Conservation (phyloP, 1,140 invertebrate species). For the Spodoptera frugiperda region DNA sequence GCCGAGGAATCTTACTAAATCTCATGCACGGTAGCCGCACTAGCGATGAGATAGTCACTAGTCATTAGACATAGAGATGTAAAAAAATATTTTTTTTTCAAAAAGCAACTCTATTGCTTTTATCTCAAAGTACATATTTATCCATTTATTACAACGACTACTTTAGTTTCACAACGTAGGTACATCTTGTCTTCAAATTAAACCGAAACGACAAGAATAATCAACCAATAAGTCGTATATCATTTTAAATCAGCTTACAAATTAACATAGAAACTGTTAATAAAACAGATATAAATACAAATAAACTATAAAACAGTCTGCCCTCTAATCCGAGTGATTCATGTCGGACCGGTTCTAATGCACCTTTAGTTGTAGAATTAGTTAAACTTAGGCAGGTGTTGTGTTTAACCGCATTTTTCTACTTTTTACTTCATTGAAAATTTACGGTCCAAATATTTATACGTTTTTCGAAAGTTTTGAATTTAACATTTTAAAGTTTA, state of each 20-base stretch:
- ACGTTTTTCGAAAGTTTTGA: not conserved
- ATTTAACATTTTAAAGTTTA: constrained; percentile 1
- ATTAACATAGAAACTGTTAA: constrained; percentile 43
- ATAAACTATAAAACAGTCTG: constrained; percentile 42
- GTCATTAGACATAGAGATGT: no score
- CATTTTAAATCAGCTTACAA: constrained; percentile 41
- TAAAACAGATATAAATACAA: constrained; percentile 26
- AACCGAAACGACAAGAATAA: not conserved
- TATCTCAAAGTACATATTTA: no score
- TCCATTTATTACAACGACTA: no score
- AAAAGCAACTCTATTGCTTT: no score
- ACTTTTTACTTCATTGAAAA: constrained; percentile 1
- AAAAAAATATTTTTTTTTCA: no score
- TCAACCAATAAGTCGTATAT: constrained; percentile 10
- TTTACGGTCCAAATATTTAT: constrained; percentile 27
- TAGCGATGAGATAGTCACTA: no score
- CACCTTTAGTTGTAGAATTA: constrained; percentile 39
- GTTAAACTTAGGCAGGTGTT: constrained; percentile 34
- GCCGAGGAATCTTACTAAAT: no score
- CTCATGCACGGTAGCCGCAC: no score
- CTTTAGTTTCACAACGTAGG: no score
- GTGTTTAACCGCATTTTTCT: constrained; percentile 13
- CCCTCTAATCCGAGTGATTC: constrained; percentile 30
- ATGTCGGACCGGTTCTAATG: constrained; percentile 33
- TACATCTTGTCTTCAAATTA: not conserved